A percentile compares a stretch with the other conserved stretches of the same genome.
Conservation (phyloP, 2,888 invertebrate species). For the Archips xylosteana region DNA sequence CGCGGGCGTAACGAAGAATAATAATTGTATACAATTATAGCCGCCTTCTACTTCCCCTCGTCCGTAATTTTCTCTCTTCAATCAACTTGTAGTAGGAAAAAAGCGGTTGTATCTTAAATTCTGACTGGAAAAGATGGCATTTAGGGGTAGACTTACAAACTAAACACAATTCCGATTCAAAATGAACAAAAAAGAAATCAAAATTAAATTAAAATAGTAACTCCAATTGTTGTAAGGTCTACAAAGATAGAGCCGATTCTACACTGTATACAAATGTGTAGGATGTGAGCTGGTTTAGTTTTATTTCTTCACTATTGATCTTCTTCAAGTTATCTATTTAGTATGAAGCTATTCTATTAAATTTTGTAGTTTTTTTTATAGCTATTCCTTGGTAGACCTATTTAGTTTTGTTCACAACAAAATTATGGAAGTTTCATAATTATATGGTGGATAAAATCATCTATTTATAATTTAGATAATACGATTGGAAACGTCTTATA, state of each 20-base stretch:
- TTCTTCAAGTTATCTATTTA: neutral
- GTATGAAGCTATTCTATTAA: neutral
- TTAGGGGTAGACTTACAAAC: slow-evolving; percentile 33
- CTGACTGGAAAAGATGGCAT: slow-evolving; percentile 33
- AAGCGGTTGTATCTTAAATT: slow-evolving; percentile 9
- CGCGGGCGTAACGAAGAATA: neutral
- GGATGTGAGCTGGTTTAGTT: neutral
- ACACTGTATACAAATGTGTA: slow-evolving; percentile 3
- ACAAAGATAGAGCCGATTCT: slow-evolving; percentile 9
- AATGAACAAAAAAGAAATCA: slow-evolving; percentile 30
- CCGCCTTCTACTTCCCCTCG: slow-evolving; percentile 13
- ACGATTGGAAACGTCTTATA: neutral
- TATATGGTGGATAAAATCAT: neutral
- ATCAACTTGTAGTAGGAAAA: slow-evolving; percentile 8
- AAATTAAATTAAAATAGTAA: slow-evolving; percentile 3
- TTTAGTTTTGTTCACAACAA: neutral
- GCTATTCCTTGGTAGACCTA: slow-evolving; percentile 2
- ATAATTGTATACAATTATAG: slow-evolving; percentile 3
- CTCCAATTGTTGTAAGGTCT: slow-evolving; percentile 21
- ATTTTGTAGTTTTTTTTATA: neutral
- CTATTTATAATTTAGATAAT: neutral
- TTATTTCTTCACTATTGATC: neutral
- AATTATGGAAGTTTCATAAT: neutral
- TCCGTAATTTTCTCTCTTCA: slow-evolving; percentile 21
- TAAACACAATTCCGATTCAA: slow-evolving; percentile 38